These are phyloP conservation scores for Acleris holmiana DNA, from an alignment of 2,888 invertebrate genomes.

Conservation along the genomic window DNA sequence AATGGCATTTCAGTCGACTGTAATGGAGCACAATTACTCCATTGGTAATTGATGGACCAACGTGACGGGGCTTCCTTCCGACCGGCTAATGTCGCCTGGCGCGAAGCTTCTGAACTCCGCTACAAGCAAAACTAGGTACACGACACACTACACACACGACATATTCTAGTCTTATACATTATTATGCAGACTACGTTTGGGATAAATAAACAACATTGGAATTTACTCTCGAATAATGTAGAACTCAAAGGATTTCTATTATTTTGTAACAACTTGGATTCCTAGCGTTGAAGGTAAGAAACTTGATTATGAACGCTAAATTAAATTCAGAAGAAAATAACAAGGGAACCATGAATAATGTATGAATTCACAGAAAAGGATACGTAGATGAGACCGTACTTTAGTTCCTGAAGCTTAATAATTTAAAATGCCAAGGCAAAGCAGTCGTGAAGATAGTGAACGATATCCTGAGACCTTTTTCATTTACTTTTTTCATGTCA, in stretches of 20 bases:
- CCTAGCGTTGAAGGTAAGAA: not conserved
- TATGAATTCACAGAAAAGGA: constrained; percentile 66
- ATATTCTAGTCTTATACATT: not conserved
- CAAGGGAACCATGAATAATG: constrained; percentile 68
- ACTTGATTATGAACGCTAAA: constrained; percentile 43
- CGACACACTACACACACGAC: too few species aligned
- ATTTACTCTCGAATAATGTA: too few species aligned
- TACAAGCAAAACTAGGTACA: constrained; percentile 4
- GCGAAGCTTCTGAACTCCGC: constrained; percentile 5
- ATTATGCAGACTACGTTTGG: too few species aligned
- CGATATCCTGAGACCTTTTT: constrained; percentile 39
- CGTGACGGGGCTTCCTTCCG: constrained; percentile 58
- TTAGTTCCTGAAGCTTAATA: constrained; percentile 69
- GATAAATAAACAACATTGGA: too few species aligned
- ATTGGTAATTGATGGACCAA: constrained; percentile 64
- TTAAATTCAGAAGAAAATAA: constrained; percentile 65
- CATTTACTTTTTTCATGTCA: constrained; percentile 31
- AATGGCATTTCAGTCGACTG: constrained; percentile 54
- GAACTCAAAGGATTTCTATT: not conserved
- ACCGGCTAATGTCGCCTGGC: constrained; percentile 53
- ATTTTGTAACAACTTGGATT: not conserved
- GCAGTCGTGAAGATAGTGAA: constrained; percentile 42
- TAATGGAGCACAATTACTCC: constrained; percentile 73
- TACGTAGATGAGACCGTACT: constrained; percentile 69
- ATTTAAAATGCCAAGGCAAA: constrained; percentile 56